phyloP scores from a whole-genome alignment of 2,113 vertebrate species.

The Empidonax alnorum region DNA sequence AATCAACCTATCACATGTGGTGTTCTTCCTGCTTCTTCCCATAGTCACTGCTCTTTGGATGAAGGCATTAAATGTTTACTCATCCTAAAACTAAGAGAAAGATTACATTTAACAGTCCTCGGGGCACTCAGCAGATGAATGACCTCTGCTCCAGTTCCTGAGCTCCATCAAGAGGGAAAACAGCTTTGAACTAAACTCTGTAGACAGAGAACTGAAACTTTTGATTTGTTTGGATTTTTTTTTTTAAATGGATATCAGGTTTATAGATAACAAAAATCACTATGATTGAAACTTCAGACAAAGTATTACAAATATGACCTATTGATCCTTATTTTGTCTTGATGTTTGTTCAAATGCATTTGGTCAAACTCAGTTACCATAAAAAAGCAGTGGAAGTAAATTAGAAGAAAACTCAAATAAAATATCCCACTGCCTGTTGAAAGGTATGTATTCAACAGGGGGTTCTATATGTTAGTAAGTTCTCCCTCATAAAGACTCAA shows the following conservation, averaged over 20 bases:
- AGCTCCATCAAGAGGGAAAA: background rate
- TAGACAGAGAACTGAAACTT: background rate
- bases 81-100: background rate
- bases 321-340: background rate
- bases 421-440: background rate
- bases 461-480: background rate
- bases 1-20: background rate
- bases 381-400: background rate
- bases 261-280: background rate
- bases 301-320: background rate
- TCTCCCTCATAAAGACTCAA: background rate
- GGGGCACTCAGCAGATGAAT: background rate
- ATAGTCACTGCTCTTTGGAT: background rate
- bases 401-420: slow-evolving; percentile 20
- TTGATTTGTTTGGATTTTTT: background rate
- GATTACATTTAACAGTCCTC: background rate
- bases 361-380: background rate
- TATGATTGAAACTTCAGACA: slow-evolving; percentile 7
- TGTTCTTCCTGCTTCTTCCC: background rate
- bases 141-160: background rate
- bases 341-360: background rate
- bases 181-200: background rate
- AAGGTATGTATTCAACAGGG: background rate
- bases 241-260: background rate
- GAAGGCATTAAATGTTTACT: background rate